A percentile compares a stretch with the other conserved stretches of the same genome.
Evolutionary conservation across 2,888 invertebrate genomes (phyloP).

Genomic region (Dolomedes plantarius): DNA sequence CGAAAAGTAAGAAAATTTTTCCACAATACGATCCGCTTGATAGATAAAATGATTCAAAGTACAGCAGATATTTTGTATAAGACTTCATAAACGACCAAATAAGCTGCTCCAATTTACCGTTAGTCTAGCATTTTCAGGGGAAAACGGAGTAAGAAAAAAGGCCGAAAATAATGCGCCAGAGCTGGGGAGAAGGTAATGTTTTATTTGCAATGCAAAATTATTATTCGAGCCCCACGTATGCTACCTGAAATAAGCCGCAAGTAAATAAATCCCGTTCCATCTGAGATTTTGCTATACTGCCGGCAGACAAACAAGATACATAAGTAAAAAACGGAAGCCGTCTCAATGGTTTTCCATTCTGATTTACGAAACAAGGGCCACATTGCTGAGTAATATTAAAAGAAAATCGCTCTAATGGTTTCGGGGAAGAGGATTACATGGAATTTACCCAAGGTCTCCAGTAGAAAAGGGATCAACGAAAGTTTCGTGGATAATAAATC

Average conservation of each 20-base stretch:
- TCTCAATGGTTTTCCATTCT: constrained; percentile 37
- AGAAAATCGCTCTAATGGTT: constrained; percentile 53
- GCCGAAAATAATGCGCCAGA: constrained; percentile 3
- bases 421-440: constrained; percentile 30
- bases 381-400: constrained; percentile 46
- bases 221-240: constrained; percentile 33
- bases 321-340: neutral
- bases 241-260: constrained; percentile 50
- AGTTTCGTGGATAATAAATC: constrained; percentile 57
- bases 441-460: constrained; percentile 4
- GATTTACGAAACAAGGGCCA: constrained; percentile 36
- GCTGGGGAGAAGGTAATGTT: constrained; percentile 32
- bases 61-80: constrained; percentile 12
- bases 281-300: constrained; percentile 18
- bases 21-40: no score
- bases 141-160: constrained; percentile 24
- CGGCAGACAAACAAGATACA: constrained; percentile 12
- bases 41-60: no score
- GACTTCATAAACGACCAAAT: constrained; percentile 32
- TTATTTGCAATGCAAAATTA: constrained; percentile 63
- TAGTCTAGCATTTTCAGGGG: constrained; percentile 17
- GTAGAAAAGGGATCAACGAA: constrained; percentile 39
- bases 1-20: no score
- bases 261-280: constrained; percentile 41
- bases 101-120: constrained; percentile 48